Evolutionary conservation across 1,140 invertebrate genomes (phyloP).

Genomic region (Pissodes strobi): DNA sequence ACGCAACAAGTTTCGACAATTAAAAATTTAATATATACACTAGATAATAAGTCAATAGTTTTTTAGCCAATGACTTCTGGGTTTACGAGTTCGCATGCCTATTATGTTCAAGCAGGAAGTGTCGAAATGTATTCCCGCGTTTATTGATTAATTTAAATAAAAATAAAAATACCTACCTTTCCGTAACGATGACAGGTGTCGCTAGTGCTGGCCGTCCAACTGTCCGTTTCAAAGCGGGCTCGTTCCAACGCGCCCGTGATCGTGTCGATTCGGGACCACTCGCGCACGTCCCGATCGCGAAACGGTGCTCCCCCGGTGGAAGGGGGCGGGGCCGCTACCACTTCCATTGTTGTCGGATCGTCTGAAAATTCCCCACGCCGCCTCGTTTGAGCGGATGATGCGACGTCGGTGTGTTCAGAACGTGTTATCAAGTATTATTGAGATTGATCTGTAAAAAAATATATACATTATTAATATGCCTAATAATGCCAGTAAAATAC

Average conservation of each 20-base stretch:
- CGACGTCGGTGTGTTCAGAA: background rate
- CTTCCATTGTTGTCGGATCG: constrained; percentile 56
- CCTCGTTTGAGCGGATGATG: background rate
- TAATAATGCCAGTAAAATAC: too few species aligned
- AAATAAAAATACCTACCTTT: constrained; percentile 58
- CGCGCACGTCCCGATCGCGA: constrained; percentile 60
- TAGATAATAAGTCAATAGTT: too few species aligned
- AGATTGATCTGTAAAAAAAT: constrained; percentile 43
- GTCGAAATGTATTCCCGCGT: too few species aligned
- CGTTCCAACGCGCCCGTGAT: constrained; percentile 61
- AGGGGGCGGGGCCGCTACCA: constrained; percentile 57
- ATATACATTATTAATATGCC: constrained; percentile 15
- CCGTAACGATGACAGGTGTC: constrained; percentile 59
- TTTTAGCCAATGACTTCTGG: too few species aligned
- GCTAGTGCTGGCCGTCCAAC: constrained; percentile 59
- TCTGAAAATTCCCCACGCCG: constrained; percentile 1
- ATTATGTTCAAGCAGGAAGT: too few species aligned
- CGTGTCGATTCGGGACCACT: constrained; percentile 61
- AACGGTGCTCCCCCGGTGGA: constrained; percentile 54
- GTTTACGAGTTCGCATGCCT: too few species aligned
- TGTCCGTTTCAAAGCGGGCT: constrained; percentile 60
- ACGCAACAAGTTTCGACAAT: too few species aligned
- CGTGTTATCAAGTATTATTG: constrained; percentile 47
- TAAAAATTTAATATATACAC: too few species aligned
- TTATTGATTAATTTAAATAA: too few species aligned